phyloP scores from a whole-genome alignment of 2,113 vertebrate species.

The Leucoraja erinaceus region DNA sequence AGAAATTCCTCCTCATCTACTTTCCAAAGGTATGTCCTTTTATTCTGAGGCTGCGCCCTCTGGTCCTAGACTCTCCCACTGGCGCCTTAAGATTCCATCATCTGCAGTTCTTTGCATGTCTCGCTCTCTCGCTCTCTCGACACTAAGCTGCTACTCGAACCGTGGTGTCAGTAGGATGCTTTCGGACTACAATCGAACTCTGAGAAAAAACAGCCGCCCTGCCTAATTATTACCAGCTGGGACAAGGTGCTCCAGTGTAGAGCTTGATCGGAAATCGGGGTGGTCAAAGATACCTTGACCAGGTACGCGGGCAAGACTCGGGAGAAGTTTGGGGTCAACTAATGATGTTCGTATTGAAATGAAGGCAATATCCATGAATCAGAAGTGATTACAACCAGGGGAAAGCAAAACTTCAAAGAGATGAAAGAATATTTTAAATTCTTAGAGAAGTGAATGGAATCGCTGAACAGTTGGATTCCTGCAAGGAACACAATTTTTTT shows the following conservation, averaged over 20 bases:
- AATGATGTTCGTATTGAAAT: neutral
- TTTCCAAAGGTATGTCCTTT: too few species aligned
- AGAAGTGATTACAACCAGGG: neutral
- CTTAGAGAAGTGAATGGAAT: neutral
- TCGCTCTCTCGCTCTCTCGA: too few species aligned
- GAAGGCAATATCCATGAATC: neutral
- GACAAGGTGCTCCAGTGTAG: neutral
- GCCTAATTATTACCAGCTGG: conserved; percentile 19
- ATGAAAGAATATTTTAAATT: conserved; percentile 21
- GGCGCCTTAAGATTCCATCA: too few species aligned
- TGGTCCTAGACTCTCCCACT: too few species aligned
- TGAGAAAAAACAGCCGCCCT: neutral
- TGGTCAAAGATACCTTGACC: neutral
- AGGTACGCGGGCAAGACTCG: neutral
- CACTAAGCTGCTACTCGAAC: too few species aligned
- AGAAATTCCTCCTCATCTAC: too few species aligned
- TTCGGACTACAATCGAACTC: neutral
- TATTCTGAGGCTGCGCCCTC: too few species aligned
- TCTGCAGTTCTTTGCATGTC: too few species aligned
- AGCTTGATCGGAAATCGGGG: neutral
- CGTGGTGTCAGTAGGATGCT: neutral
- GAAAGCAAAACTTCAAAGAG: neutral
- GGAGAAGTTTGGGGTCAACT: neutral
- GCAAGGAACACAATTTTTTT: neutral
- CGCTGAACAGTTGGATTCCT: neutral